Conservation (phyloP, 2,797 vertebrate species). For the Enteromius radiatus region DNA sequence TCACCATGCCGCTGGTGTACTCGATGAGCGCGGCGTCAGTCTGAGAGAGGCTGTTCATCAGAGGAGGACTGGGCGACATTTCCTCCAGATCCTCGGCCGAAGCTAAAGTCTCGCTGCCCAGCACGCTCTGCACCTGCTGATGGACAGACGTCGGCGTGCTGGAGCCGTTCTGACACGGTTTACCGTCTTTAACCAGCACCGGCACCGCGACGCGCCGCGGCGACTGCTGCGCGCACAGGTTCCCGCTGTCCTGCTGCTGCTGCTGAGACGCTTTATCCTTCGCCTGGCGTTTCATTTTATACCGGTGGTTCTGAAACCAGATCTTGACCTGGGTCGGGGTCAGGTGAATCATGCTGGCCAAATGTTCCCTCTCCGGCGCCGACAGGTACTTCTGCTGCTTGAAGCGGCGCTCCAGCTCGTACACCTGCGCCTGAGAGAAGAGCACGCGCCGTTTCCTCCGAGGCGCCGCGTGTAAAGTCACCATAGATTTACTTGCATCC, state of each 20-base stretch:
- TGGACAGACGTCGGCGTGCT: constrained; percentile 68
- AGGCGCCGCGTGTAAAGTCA: constrained; percentile 83
- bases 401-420: constrained; percentile 92
- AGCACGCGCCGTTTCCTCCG: constrained; percentile 90
- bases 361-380: constrained; percentile 91
- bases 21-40: constrained; percentile 87
- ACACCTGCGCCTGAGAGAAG: constrained; percentile 93
- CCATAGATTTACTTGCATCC: constrained; percentile 86
- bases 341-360: constrained; percentile 90
- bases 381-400: constrained; percentile 93
- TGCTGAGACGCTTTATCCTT: constrained; percentile 88
- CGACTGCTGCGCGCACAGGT: constrained; percentile 69
- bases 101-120: constrained; percentile 63
- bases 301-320: constrained; percentile 97
- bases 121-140: constrained; percentile 55
- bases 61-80: constrained; percentile 85
- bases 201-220: constrained; percentile 81
- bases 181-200: constrained; percentile 85
- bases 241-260: constrained; percentile 75
- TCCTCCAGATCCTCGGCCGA: constrained; percentile 83
- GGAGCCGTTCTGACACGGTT: constrained; percentile 80
- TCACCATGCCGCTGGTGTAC: constrained; percentile 85
- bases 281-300: constrained; percentile 94
- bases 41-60: constrained; percentile 78
- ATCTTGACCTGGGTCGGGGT: constrained; percentile 96